Conservation (phyloP, 2,888 invertebrate genomes). For the Chrysina gloriosa region DNA sequence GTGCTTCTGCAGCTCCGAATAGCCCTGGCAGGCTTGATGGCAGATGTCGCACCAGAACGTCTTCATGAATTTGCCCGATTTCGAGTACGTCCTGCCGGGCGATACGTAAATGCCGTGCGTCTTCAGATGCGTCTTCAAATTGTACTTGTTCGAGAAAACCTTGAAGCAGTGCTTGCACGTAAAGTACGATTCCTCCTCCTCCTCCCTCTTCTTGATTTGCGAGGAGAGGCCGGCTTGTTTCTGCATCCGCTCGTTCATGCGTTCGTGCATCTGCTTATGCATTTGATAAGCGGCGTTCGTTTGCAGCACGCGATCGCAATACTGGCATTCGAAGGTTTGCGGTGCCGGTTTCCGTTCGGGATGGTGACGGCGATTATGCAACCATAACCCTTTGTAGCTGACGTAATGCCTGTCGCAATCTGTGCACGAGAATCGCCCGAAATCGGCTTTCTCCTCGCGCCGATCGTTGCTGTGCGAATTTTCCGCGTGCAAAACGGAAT, state of each 20-base stretch:
- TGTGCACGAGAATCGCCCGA: slow-evolving; percentile 63
- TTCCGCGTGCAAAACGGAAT: slow-evolving; percentile 56
- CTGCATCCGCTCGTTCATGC: slow-evolving; percentile 43
- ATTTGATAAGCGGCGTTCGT: slow-evolving; percentile 57
- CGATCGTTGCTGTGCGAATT: not conserved
- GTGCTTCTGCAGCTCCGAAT: slow-evolving; percentile 69
- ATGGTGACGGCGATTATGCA: slow-evolving; percentile 59
- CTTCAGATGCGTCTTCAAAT: slow-evolving; percentile 65
- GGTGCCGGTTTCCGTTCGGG: slow-evolving; percentile 52
- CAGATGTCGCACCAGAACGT: slow-evolving; percentile 73
- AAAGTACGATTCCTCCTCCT: slow-evolving; percentile 59
- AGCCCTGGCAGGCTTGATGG: slow-evolving; percentile 70
- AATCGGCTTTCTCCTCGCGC: slow-evolving; percentile 52
- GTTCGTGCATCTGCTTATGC: slow-evolving; percentile 60
- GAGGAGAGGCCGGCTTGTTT: not conserved
- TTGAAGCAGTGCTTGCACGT: slow-evolving; percentile 67
- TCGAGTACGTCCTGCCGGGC: slow-evolving; percentile 51
- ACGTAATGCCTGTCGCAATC: slow-evolving; percentile 68
- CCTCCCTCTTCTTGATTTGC: slow-evolving; percentile 41
- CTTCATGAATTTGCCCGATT: slow-evolving; percentile 52
- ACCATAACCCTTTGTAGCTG: slow-evolving; percentile 58
- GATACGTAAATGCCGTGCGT: slow-evolving; percentile 64
- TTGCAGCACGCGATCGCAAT: slow-evolving; percentile 57
- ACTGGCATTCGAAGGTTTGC: slow-evolving; percentile 52
- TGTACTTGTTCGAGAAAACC: slow-evolving; percentile 64